Base-by-base conservation (phyloP, 1,140 invertebrate species). In the Cyclina sinensis region DNA sequence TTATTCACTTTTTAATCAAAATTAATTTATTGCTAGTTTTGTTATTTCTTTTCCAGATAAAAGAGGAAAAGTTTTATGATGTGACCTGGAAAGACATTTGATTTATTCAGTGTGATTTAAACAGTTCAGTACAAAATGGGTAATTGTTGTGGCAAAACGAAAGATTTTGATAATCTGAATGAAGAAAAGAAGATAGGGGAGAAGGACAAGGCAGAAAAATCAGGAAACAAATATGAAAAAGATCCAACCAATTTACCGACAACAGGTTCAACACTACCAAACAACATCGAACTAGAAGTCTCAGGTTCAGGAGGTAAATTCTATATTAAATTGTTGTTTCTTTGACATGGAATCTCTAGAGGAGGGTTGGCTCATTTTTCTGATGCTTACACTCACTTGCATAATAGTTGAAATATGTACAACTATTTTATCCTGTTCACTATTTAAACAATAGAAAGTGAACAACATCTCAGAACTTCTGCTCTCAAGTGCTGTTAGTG, bases 161-260 rank as follows among this genome's bases (percentile, higher is more conserved):
- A 9, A 59, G 57, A 62, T 4, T 37, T 62, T 32, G 48, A 57
- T 57, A 32, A 62, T n/a, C 76, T 39, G 0, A 46, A 73, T n/a
- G 79, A 51, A 30, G 51, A 27, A 9, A 78, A 65, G 37, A 43
- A 43, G 43, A 43, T 43, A 14, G 14, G 5, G 43, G 74, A 35
- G 1, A 43, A 39, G 27, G 81, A 86, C 9, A 24, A 1, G 32
- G 70, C 57, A 57, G 12, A 18, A 18, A 57, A 65, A n/a, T n/a
- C 70, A n/a, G 76, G 68, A 39, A 89, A 89, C 35, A 80, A 80
- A 24, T 89, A 89, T 27, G 37, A 68, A 57, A 89, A 89, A 51
- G 88, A 89, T 74, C 88, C 88, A 37, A 89, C 88, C 0, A 85
- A 85, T 46, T 18, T 84, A 46, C 51, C 85, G 2, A 54, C 59